These are phyloP conservation scores for Larimichthys crocea DNA, from an alignment of 2,113 vertebrate genomes.

Conservation along the genomic window DNA sequence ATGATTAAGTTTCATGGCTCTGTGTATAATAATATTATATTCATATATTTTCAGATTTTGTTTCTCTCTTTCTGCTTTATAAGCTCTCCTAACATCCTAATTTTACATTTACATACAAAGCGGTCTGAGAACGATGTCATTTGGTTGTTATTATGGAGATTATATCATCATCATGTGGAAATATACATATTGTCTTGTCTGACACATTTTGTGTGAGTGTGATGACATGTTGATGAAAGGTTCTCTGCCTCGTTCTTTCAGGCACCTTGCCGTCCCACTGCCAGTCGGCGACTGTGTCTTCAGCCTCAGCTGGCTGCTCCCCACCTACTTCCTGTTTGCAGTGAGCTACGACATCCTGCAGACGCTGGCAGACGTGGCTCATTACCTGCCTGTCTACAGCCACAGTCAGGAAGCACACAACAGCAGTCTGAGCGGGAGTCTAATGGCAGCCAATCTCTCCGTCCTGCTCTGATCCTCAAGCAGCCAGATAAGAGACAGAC, in stretches of 20 bases:
- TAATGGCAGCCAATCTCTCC: slow-evolving; percentile 31
- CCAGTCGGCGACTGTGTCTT: slow-evolving; percentile 66
- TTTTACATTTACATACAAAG: no score
- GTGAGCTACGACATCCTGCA: slow-evolving; percentile 80
- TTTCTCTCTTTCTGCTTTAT: no score
- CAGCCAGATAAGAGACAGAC: neutral
- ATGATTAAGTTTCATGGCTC: no score
- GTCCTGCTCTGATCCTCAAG: slow-evolving; percentile 45
- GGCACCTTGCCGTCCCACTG: slow-evolving; percentile 74
- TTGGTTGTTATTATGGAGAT: no score
- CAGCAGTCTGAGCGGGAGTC: slow-evolving; percentile 30
- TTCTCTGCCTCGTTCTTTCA: slow-evolving; percentile 34
- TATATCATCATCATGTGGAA: no score
- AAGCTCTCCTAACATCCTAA: no score
- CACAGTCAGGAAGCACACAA: slow-evolving; percentile 16
- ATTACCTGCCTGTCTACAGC: slow-evolving; percentile 56
- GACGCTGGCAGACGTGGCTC: slow-evolving; percentile 66
- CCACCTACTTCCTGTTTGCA: slow-evolving; percentile 83
- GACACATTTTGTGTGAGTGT: neutral
- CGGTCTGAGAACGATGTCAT: no score
- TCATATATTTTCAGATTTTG: no score
- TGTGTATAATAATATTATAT: no score
- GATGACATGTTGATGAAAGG: neutral
- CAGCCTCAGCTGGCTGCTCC: slow-evolving; percentile 80
- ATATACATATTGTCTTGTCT: no score